Base-by-base conservation (phyloP, 2,888 invertebrate species). In the Tetranychus truncatus region DNA sequence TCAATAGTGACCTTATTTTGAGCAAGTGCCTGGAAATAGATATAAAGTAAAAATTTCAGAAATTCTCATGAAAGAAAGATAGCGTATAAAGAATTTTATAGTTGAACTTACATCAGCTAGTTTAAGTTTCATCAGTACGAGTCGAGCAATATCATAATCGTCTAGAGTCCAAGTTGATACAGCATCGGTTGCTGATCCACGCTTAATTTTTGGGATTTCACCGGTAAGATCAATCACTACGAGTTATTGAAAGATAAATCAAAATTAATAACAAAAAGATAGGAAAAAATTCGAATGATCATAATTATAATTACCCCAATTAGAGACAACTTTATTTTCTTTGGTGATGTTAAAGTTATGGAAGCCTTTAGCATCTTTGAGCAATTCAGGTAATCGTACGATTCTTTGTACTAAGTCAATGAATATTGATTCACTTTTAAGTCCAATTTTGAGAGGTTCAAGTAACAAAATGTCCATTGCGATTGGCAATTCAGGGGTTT, bases 341-440 rank as follows among this genome's bases (percentile, higher is more conserved):
- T 89, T 88, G 15, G 90, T 90, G 79, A 96, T 90, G 81, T 91
- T 89, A 84, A 91, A 95, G 65, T 89, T 83, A 83, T 91, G 92
- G 2, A 94, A 87, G 6, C 89, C 92, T 78, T 91, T 91, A 44
- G 94, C 85, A 78, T 88, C 86, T 83, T 90, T 90, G 0, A 88
- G 90, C 80, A 90, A 86, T 11, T 86, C 88, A 1, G 88, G 87
- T 6, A 77, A 71, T 66, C 78, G 76, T 11, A 78, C 77, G 15
- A 79, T 73, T 71, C 78, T 75, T 73, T 78, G 79, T 9, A 78
- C 76, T 24, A 79, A 66, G 21, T 78, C 78, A 8, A 79, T 76
- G 71, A 78, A 75, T 74, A 76, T 77, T 66, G 77, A 72, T 73
- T 79, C 79, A 74, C 79, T 78, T 74, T 77, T 76, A 8, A 79